Base-by-base conservation (phyloP, 2,113 vertebrate species). In the Cyanistes caeruleus region DNA sequence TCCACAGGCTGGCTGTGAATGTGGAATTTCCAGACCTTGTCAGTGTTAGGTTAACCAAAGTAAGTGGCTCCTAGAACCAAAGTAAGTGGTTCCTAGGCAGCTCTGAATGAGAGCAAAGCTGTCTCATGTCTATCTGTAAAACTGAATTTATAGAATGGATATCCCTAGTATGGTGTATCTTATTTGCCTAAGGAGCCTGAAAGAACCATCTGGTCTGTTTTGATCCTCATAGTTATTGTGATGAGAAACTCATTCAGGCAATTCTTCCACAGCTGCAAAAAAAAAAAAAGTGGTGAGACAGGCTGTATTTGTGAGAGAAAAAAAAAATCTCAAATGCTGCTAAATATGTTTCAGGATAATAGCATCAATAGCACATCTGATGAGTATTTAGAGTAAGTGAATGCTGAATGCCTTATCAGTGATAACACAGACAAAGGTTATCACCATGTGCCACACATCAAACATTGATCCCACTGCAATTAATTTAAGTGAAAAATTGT, bases 391-490 rank as follows among this genome's bases (percentile, higher is more conserved):
- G 39, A 90, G n/a, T 35, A 86, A 96, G 67, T 31, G 84, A 96
- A 83, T 77, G 59, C 46, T 85, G 88, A 95, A 91, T 93, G 90
- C 46, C n/a, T 93, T 96, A 85, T 80, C 93, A 91, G 83, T 92
- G 80, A 73, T 92, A 95, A 89, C 67, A 87, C 58, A 92, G 93
- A 60, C 88, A 93, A 96, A 97, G 93, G 95, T 95, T 97, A 93
- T 97, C 37, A 0, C 59, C 62, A 91, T 80, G 77, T 95, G 72
- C 55, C 67, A 64, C 77, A 77, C 59, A 83, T 91, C 86, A 91
- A 95, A 87, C 67, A 78, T 72, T 81, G 92, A 96, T 93, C 73
- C 87, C 63, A 80, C 13, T 64, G 80, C 76, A 94, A 94, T 92
- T 93, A 95, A 95, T 89, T 92, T 74, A 91, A 95, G 85, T 76